Evolutionary conservation across 2,797 vertebrate species (phyloP).

Genomic region (Phoeniculus purpureus): DNA sequence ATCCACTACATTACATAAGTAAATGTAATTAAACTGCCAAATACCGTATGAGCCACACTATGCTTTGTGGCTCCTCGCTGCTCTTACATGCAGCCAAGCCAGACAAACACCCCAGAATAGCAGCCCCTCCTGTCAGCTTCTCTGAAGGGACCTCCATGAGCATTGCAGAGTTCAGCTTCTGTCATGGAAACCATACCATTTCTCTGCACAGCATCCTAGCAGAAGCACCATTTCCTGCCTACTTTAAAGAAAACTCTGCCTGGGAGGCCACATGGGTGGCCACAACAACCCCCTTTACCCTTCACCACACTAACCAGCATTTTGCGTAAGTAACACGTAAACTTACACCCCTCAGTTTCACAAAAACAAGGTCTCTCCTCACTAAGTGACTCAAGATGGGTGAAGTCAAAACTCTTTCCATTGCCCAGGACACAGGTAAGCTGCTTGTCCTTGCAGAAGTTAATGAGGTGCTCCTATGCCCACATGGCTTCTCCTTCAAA

Average conservation of each 20-base stretch:
- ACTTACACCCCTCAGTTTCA: neutral
- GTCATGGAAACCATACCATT: rapidly evolving
- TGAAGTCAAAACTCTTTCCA: neutral
- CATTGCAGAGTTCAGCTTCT: neutral
- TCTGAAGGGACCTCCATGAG: neutral
- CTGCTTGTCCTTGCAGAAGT: neutral
- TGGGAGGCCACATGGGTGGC: rapidly evolving
- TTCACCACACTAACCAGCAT: neutral
- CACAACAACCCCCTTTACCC: neutral
- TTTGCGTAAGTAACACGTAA: neutral
- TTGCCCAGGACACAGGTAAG: neutral
- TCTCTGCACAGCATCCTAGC: neutral
- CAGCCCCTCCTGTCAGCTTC: neutral
- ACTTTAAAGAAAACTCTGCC: neutral
- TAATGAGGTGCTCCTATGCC: neutral
- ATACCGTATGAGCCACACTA: neutral
- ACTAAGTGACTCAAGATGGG: neutral
- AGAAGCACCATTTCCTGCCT: neutral
- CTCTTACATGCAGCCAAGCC: too few relatives aligned
- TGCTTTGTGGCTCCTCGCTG: neutral
- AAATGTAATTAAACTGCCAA: neutral
- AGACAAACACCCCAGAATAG: neutral
- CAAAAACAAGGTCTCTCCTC: neutral
- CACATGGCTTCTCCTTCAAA: neutral
- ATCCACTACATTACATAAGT: too few relatives aligned